A percentile compares a stretch with the other conserved stretches of the same genome.
Conservation (phyloP, 1,140 invertebrate species). For the Rhagoletis pomonella region DNA sequence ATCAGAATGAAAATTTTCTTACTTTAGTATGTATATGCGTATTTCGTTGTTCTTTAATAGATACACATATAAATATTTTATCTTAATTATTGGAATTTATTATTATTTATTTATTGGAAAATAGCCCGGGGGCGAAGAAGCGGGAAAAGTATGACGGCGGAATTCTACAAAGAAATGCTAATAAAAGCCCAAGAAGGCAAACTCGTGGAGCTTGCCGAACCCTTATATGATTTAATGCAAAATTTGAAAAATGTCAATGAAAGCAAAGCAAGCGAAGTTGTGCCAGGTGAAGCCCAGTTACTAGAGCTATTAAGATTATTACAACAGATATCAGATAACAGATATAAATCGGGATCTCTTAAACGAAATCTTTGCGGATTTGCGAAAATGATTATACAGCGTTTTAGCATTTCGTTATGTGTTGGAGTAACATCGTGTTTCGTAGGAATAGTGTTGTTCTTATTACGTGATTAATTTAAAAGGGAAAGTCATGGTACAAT, state of each 20-base stretch:
- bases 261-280: background rate
- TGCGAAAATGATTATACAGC: constrained; percentile 19
- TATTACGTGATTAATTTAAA: constrained; percentile 50
- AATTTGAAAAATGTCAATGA: constrained; percentile 16
- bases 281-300: background rate
- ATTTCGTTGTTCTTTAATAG: no score
- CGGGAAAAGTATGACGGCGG: constrained; percentile 28
- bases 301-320: background rate
- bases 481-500: no score
- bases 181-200: constrained; percentile 7
- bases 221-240: constrained; percentile 21
- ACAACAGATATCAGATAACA: background rate
- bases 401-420: constrained; percentile 56
- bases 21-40: no score
- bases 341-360: background rate
- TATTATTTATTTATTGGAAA: no score
- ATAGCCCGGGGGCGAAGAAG: constrained; percentile 8
- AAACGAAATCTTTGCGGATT: background rate
- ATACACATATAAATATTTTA: constrained; percentile 1
- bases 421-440: constrained; percentile 79
- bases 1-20: no score
- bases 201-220: background rate
- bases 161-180: background rate
- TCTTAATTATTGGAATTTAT: constrained; percentile 19
- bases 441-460: constrained; percentile 78